phyloP scores from a whole-genome alignment of 2,888 invertebrate species.

The Acronicta psi region DNA sequence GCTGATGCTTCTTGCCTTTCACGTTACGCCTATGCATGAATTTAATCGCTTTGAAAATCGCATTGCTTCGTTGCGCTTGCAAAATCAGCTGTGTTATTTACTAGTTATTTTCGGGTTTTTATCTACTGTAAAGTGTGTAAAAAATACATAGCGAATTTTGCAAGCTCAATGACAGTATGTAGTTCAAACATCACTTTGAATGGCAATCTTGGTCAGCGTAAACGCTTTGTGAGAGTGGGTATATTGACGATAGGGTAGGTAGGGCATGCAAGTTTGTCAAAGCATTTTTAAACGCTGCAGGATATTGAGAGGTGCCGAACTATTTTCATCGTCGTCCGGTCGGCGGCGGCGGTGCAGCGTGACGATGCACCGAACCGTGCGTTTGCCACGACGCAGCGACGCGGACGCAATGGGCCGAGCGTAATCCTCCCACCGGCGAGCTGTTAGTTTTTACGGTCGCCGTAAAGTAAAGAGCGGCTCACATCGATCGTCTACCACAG shows the following conservation, averaged over 20 bases:
- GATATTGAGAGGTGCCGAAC: constrained; percentile 44
- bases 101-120: no score
- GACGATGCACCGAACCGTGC: constrained; percentile 62
- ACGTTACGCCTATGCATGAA: not conserved
- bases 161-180: no score
- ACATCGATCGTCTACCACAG: constrained; percentile 70
- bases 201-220: not conserved
- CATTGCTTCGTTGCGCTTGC: no score
- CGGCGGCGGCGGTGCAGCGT: constrained; percentile 52
- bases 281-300: constrained; percentile 14
- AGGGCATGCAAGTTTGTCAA: constrained; percentile 4
- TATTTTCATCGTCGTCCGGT: constrained; percentile 53
- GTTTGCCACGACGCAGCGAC: constrained; percentile 63
- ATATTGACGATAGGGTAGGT: no score
- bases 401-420: constrained; percentile 78
- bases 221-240: not conserved
- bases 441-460: constrained; percentile 81
- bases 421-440: constrained; percentile 73
- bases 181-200: not conserved
- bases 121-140: no score
- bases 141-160: no score
- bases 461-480: constrained; percentile 76
- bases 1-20: not conserved
- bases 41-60: no score
- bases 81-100: no score